Base-by-base conservation (phyloP, 2,888 invertebrate species). In the Drosophila suboccidentalis region DNA sequence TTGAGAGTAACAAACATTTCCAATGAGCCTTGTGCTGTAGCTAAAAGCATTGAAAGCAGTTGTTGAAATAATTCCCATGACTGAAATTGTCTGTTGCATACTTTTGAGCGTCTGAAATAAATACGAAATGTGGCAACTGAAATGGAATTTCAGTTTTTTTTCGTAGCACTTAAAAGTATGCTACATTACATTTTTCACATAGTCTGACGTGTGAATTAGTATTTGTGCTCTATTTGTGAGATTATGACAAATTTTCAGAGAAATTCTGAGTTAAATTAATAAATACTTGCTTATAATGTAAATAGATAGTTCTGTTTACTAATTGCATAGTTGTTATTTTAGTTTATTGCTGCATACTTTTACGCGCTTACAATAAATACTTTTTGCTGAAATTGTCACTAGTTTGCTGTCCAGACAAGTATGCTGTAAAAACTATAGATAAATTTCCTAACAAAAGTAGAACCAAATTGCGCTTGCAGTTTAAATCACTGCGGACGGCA, bases 51-150 rank as follows among this genome's bases (percentile, higher is more conserved):
- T 36, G 13, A 36, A 36, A 5, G 4, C 13, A n/a, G 13, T 15
- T 36, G 38, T 51, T n/a, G 26, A 10, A 26, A 6, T 19, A 38
- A 51, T 17, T 36, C 13, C 1, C 19, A 11, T 36, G 32, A 34
- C 19, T 39, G 11, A 2, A 17, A 53, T 13, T 55, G 41, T 26
- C 2, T 9, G 17, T 55, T 71, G 77, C 77, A 76, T 76, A 74
- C 77, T 63, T 59, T 50, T 0, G 2, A 13, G 58, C 13, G 50
- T 22, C 5, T 13, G 6, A 17, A 9, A 13, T 13, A 61, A 61
- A 15, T 49, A 5, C n/a, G 2, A 32, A 34, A 19, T 22, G 10
- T 15, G 8, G 11, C 3, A n/a, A 34, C 9, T 43, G 4, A 6
- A 6, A 13, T 5, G 8, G 17, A 49, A 54, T 13, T 15, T 4